phyloP scores from a whole-genome alignment of 2,113 vertebrate genomes.

The Lampris megalopsis region DNA sequence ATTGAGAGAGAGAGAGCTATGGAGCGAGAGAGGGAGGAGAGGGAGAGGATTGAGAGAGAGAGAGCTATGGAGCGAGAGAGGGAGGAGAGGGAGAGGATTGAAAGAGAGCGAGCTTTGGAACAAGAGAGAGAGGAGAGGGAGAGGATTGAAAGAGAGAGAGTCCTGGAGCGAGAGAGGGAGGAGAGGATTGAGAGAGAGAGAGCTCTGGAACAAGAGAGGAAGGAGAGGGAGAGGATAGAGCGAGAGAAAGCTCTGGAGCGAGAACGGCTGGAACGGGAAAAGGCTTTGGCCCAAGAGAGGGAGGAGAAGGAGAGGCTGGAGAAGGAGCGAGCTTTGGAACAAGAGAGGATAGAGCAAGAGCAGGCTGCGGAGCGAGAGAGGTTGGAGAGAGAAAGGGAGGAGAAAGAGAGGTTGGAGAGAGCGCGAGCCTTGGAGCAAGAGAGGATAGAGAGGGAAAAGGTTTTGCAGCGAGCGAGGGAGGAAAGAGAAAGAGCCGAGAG shows the following conservation, averaged over 20 bases:
- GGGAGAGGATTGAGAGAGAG: constrained; percentile 18
- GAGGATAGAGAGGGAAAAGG: constrained; percentile 35
- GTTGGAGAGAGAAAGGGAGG: constrained; percentile 39
- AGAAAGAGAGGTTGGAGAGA: constrained; percentile 35
- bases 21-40: constrained; percentile 17
- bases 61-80: constrained; percentile 26
- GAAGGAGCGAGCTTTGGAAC: constrained; percentile 16
- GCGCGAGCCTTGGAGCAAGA: constrained; percentile 37
- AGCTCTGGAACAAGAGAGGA: constrained; percentile 45
- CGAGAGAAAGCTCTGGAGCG: constrained; percentile 46
- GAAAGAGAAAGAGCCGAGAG: constrained; percentile 24
- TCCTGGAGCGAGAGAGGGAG: constrained; percentile 35
- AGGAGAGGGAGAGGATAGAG: constrained; percentile 37
- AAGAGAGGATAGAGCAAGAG: constrained; percentile 49
- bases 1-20: constrained; percentile 32
- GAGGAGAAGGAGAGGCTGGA: constrained; percentile 18
- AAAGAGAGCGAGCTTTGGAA: constrained; percentile 30
- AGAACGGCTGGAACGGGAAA: constrained; percentile 34
- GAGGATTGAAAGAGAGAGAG: constrained; percentile 22
- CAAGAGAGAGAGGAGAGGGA: constrained; percentile 45
- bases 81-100: constrained; percentile 17
- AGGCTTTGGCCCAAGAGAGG: constrained; percentile 1
- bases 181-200: constrained; percentile 40
- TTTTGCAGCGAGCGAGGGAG: constrained; percentile 25
- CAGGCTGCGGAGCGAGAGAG: constrained; percentile 49